phyloP scores from a whole-genome alignment of 2,888 invertebrate species.

The Megaustenia siamemsis region DNA sequence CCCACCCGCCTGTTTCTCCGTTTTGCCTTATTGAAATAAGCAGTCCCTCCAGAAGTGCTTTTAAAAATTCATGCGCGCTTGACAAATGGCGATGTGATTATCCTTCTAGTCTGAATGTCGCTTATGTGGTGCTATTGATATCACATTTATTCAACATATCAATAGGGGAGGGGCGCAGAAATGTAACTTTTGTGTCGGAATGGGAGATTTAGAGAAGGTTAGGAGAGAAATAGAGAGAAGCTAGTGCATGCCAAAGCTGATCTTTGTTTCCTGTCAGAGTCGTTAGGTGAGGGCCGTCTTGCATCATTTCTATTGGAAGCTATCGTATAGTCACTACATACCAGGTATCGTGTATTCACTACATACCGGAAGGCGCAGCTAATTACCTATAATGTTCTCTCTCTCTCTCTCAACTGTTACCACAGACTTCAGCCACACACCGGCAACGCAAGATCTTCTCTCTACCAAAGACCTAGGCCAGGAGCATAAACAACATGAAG shows the following conservation, averaged over 20 bases:
- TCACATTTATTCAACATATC: constrained; percentile 28
- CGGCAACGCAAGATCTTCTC: too few species aligned
- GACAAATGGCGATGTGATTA: constrained; percentile 34
- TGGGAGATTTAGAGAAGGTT: not conserved
- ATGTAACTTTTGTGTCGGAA: constrained; percentile 1
- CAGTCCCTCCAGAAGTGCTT: not conserved
- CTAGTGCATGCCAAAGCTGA: not conserved
- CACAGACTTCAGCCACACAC: too few species aligned
- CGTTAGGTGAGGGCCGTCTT: not conserved
- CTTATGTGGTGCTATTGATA: constrained; percentile 17
- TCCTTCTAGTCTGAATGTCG: constrained; percentile 21
- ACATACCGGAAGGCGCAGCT: constrained; percentile 1
- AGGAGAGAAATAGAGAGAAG: not conserved
- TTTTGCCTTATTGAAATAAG: not conserved
- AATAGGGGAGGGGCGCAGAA: constrained; percentile 16
- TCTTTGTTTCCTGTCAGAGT: not conserved
- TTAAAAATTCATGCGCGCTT: not conserved
- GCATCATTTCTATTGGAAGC: constrained; percentile 32
- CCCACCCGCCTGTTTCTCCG: too few species aligned
- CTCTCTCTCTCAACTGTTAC: too few species aligned
- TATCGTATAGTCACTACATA: constrained; percentile 26
- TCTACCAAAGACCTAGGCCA: not conserved
- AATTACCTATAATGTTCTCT: constrained; percentile 14
- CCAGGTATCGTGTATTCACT: too few species aligned
- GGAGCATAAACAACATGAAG: not conserved